Evolutionary conservation across 1,140 invertebrate species (phyloP).

Genomic region (Calycopis cecrops): DNA sequence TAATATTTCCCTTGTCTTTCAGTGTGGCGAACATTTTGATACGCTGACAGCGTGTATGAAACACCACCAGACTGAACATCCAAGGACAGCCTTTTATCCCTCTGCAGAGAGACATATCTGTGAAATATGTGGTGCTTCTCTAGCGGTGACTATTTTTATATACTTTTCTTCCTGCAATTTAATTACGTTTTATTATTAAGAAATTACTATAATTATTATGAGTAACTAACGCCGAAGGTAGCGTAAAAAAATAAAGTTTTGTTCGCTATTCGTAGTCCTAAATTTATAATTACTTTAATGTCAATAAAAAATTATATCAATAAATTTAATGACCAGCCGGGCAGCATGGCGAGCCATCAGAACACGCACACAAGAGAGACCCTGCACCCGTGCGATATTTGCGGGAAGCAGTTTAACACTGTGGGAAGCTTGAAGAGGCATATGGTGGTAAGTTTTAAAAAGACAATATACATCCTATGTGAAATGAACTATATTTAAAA

Average conservation of each 20-base stretch:
- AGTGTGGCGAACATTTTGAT: slow-evolving; percentile 55
- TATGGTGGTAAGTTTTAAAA: slow-evolving; percentile 38
- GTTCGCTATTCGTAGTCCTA: no score
- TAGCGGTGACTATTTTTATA: slow-evolving; percentile 45
- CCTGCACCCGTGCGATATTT: slow-evolving; percentile 79
- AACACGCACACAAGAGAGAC: slow-evolving; percentile 80
- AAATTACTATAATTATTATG: no score
- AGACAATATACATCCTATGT: no score
- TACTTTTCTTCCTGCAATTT: no score
- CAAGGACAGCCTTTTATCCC: slow-evolving; percentile 50
- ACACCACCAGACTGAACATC: slow-evolving; percentile 48
- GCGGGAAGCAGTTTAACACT: slow-evolving; percentile 51
- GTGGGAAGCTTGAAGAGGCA: slow-evolving; percentile 46
- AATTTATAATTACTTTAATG: no score
- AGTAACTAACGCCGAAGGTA: no score
- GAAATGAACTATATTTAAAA: no score
- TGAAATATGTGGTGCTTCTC: slow-evolving; percentile 68
- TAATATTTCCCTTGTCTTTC: not conserved
- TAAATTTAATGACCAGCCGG: slow-evolving; percentile 40
- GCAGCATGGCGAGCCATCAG: slow-evolving; percentile 73
- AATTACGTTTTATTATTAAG: no score
- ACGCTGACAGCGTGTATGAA: slow-evolving; percentile 51
- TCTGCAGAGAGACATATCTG: slow-evolving; percentile 54
- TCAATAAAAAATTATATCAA: not conserved
- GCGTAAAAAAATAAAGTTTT: no score